Evolutionary conservation across 2,797 vertebrate species (phyloP), one percentile per base, ranked within the genome.

Genomic region (Bradypodion ventrale): DNA sequence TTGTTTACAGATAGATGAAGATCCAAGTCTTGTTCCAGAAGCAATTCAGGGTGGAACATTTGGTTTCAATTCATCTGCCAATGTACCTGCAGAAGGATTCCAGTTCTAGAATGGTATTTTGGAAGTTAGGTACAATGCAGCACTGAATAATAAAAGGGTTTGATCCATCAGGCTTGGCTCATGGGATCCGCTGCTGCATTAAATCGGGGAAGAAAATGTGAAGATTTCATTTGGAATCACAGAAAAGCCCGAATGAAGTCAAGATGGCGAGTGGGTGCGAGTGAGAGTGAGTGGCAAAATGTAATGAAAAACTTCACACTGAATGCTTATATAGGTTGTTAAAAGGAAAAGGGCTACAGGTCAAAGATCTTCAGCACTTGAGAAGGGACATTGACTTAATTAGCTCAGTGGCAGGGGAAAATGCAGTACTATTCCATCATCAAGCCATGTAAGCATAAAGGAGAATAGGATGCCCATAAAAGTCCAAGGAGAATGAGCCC

Each of bases 151-250:
- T 97, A 92, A 96, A 96, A 95, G 97, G 97, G 98, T 99, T 99
- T 98, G 98, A 98, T 98, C 98, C 97, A 98, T 99, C 98, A 98
- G 98, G 98, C 98, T 99, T 98, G 97, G 98, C 98, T 99, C 98
- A 97, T 97, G 98, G 98, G 98, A 99, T 99, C 98, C 96, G 97
- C 98, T 98, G 98, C 98, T 99, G 98, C 98, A 99, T 98, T 98
- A 98, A 98, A 99, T 98, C 97, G 96, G 97, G 97, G 91, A 95
- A 97, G 98, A 96, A 97, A 98, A 98, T 96, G 98, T 98, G 98
- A 97, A 97, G 98, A 98, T 98, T 98, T 99, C 98, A 98, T 99
- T 99, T 98, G 98, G 98, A 97, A 96, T 98, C 97, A 95, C 96
- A 97, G 97, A 96, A 97, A 97, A 97, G 97, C 97, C 98, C 98